phyloP scores from a whole-genome alignment of 53 echinoderm and acorn worm genomes.

The Temnopleurus reevesii region DNA sequence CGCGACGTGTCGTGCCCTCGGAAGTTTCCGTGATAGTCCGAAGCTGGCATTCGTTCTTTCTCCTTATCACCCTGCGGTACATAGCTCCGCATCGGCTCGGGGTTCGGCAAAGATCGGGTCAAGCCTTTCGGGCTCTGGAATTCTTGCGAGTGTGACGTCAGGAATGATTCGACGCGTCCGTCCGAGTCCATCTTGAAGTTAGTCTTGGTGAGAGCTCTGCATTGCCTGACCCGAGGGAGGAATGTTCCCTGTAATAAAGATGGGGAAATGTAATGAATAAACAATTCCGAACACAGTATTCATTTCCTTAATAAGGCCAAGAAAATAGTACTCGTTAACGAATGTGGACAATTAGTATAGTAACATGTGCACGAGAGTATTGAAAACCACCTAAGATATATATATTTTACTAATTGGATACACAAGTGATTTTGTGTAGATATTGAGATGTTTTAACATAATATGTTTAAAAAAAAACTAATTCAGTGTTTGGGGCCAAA shows the following conservation, averaged over 20 bases:
- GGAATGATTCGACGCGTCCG: conserved; percentile 83
- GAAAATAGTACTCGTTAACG: too few relatives aligned
- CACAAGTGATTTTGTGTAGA: too few relatives aligned
- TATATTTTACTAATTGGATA: too few relatives aligned
- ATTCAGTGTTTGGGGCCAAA: too few relatives aligned
- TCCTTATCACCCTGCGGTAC: conserved; percentile 88
- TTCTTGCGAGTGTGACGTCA: conserved; percentile 86
- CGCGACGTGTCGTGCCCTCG: conserved; percentile 87
- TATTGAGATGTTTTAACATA: too few relatives aligned
- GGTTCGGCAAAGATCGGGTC: conserved; percentile 77
- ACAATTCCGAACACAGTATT: too few relatives aligned
- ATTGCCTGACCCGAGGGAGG: conserved; percentile 77
- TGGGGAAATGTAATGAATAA: too few relatives aligned
- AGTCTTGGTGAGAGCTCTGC: conserved; percentile 83
- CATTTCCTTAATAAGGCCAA: too few relatives aligned
- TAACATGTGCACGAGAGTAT: too few relatives aligned
- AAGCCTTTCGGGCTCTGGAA: conserved; percentile 68
- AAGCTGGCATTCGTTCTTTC: conserved; percentile 87
- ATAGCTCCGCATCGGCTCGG: conserved; percentile 83
- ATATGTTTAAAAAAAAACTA: too few relatives aligned
- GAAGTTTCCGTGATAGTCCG: conserved; percentile 90
- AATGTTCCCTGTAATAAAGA: conserved; percentile 59
- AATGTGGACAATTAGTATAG: too few relatives aligned
- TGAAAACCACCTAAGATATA: too few relatives aligned
- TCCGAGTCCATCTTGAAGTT: conserved; percentile 99